Percentiles rank a stretch among this genome's conserved stretches.
Conservation (phyloP, 2,797 vertebrate species). For the Sebastes matsubarae region DNA sequence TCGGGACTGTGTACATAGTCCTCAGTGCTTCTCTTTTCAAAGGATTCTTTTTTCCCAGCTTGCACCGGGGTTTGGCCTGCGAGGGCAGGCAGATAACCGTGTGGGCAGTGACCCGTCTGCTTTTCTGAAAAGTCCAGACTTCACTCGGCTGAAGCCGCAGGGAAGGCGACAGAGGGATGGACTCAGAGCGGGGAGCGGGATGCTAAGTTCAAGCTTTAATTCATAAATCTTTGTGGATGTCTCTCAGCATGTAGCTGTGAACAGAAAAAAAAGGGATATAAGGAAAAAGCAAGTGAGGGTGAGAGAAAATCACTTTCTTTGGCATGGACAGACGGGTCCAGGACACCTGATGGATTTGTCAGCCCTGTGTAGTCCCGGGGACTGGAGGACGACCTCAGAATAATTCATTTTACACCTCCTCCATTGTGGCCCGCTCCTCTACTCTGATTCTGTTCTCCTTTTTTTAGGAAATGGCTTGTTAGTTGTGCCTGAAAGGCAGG, state of each 20-base stretch:
- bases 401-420: constrained; percentile 67
- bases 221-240: constrained; percentile 70
- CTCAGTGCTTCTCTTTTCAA: constrained; percentile 50
- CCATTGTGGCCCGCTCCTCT: constrained; percentile 23
- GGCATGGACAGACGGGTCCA: constrained; percentile 43
- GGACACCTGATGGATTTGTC: constrained; percentile 66
- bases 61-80: constrained; percentile 47
- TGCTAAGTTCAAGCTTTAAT: constrained; percentile 74
- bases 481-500: constrained; percentile 36
- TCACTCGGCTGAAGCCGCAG: constrained; percentile 55
- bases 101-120: constrained; percentile 68
- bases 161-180: constrained; percentile 34
- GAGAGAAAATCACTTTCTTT: constrained; percentile 56
- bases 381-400: constrained; percentile 55
- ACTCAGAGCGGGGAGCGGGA: constrained; percentile 36
- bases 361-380: constrained; percentile 35
- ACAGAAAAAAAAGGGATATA: constrained; percentile 16
- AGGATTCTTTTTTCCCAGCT: constrained; percentile 48
- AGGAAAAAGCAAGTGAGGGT: constrained; percentile 28
- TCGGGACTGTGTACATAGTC: constrained; percentile 47
- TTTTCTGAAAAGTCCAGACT: constrained; percentile 67
- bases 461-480: constrained; percentile 51
- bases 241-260: constrained; percentile 53
- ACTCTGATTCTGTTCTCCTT: constrained; percentile 28
- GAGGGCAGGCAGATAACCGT: constrained; percentile 51